Conservation (phyloP, 2,797 vertebrate species). For the Centroberyx gerrardi region DNA sequence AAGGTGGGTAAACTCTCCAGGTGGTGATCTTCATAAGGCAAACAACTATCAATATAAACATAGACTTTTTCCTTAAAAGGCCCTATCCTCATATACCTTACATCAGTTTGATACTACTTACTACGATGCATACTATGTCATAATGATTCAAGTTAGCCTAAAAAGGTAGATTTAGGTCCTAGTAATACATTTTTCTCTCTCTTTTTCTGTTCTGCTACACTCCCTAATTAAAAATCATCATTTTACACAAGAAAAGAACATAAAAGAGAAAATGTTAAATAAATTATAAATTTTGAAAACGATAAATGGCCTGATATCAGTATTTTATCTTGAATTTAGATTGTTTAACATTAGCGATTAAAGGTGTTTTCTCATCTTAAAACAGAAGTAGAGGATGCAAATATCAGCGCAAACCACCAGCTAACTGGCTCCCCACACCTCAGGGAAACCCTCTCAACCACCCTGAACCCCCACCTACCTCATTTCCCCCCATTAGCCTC, state of each 20-base stretch:
- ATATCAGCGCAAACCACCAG: constrained; percentile 37
- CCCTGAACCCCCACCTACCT: constrained; percentile 17
- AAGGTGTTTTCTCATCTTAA: neutral
- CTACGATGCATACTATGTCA: too few relatives aligned
- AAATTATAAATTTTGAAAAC: constrained; percentile 8
- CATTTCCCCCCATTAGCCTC: constrained; percentile 73
- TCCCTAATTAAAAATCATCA: neutral
- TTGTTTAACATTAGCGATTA: neutral
- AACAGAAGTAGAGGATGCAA: neutral
- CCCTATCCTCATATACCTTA: neutral
- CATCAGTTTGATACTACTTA: too few relatives aligned
- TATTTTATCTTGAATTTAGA: neutral
- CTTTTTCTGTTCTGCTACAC: neutral
- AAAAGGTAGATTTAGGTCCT: too few relatives aligned
- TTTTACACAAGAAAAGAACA: too few relatives aligned
- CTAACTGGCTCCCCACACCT: constrained; percentile 43
- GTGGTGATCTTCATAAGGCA: constrained; percentile 7
- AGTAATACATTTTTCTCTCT: neutral
- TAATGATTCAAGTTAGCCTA: too few relatives aligned
- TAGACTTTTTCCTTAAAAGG: neutral
- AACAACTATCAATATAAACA: neutral
- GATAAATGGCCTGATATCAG: neutral
- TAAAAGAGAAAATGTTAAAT: neutral
- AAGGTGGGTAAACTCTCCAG: constrained; percentile 31
- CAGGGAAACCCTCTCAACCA: constrained; percentile 44